These are phyloP conservation scores for Helarctos malayanus DNA, from an alignment of 2,797 vertebrate genomes.

Conservation along the genomic window DNA sequence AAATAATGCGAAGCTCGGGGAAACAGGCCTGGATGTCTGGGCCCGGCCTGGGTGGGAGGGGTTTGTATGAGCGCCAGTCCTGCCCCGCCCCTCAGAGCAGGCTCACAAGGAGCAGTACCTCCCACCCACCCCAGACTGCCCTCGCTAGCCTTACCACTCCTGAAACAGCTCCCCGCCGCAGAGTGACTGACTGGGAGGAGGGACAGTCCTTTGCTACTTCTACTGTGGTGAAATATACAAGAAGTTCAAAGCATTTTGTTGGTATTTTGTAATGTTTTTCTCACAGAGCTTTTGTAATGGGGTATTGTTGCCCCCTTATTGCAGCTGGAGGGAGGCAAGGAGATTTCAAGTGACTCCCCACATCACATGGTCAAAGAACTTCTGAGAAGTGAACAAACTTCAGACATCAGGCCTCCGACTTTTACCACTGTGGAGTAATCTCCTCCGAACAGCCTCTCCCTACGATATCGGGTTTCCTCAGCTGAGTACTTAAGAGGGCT, in stretches of 20 bases:
- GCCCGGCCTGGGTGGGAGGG: background rate
- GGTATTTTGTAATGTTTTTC: conserved; percentile 54
- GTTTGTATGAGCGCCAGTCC: background rate
- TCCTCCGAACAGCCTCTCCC: conserved; percentile 4
- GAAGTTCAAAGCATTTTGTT: conserved; percentile 25
- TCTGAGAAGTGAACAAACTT: conserved; percentile 52
- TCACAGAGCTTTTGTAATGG: background rate
- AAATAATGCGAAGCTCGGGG: background rate
- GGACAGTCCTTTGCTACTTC: background rate
- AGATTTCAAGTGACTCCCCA: conserved; percentile 25
- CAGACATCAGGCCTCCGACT: conserved; percentile 37
- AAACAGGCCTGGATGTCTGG: background rate
- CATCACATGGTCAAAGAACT: background rate
- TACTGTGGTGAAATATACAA: conserved; percentile 36
- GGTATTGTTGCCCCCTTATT: background rate
- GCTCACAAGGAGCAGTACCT: background rate
- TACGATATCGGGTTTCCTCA: conserved; percentile 55
- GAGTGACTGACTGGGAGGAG: background rate
- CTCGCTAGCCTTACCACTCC: background rate
- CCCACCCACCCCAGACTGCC: background rate
- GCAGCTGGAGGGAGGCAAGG: conserved; percentile 27
- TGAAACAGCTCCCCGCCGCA: background rate
- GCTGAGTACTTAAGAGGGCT: conserved; percentile 47
- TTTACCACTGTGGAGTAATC: conserved; percentile 40
- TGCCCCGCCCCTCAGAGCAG: background rate